Conservation (phyloP, 2,797 vertebrate genomes). For the Argyrosomus regius region DNA sequence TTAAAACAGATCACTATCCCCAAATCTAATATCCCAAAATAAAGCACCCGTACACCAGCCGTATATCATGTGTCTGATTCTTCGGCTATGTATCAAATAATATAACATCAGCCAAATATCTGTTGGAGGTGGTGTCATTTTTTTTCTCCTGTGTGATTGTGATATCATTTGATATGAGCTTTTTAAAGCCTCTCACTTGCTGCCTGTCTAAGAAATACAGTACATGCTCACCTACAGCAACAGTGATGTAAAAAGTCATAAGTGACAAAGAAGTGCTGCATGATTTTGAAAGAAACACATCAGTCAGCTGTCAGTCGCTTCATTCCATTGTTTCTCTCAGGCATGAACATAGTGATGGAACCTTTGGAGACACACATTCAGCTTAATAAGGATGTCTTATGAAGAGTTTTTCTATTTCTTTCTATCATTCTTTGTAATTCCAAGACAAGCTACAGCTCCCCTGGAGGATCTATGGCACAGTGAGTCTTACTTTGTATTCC, state of each 20-base stretch:
- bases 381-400: slow-evolving; percentile 27
- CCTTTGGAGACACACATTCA: not conserved
- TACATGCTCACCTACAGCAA: not conserved
- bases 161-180: not conserved
- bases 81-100: slow-evolving; percentile 10
- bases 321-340: slow-evolving; percentile 14
- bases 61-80: slow-evolving; percentile 19
- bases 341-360: not conserved
- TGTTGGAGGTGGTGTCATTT: not conserved
- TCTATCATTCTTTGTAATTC: slow-evolving; percentile 28
- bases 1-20: slow-evolving; percentile 50
- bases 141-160: slow-evolving; percentile 1
- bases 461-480: slow-evolving; percentile 12
- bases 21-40: slow-evolving; percentile 38
- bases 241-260: not conserved
- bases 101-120: slow-evolving; percentile 20
- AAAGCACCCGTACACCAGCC: slow-evolving; percentile 4
- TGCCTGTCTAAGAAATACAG: not conserved
- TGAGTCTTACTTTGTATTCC: slow-evolving; percentile 40
- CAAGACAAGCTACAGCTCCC: slow-evolving; percentile 13
- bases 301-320: slow-evolving; percentile 30
- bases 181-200: slow-evolving; percentile 12
- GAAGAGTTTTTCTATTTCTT: slow-evolving; percentile 6
- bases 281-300: slow-evolving; percentile 26
- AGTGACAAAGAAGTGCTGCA: not conserved